phyloP scores from a whole-genome alignment of 2,797 vertebrate species.

The Tragopan temminckii region DNA sequence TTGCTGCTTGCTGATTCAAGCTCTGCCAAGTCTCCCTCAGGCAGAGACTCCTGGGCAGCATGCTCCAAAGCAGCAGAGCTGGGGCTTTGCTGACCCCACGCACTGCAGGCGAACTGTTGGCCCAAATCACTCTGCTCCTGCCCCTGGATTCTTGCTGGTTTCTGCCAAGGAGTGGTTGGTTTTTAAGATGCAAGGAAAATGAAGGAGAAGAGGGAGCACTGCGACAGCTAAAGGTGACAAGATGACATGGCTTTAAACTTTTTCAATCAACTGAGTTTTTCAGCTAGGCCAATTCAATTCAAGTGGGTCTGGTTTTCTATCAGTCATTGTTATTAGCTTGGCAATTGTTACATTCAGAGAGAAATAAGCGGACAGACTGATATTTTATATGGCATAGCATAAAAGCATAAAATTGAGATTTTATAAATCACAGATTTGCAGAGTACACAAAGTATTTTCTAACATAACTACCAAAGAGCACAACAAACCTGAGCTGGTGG shows the following conservation, averaged over 20 bases:
- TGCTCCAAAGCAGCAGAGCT: neutral
- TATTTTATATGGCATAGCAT: neutral
- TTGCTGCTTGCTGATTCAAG: constrained; percentile 35
- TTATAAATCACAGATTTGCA: neutral
- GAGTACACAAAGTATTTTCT: neutral
- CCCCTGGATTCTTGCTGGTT: neutral
- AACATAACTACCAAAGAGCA: neutral
- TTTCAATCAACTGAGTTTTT: neutral
- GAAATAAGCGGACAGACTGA: neutral
- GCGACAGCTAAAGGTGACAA: constrained; percentile 1
- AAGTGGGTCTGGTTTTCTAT: neutral
- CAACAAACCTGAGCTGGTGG: neutral
- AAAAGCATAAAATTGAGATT: neutral
- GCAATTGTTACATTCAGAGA: neutral
- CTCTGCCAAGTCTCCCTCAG: neutral
- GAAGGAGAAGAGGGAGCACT: neutral
- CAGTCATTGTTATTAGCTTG: neutral
- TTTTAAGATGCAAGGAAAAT: neutral
- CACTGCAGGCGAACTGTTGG: neutral
- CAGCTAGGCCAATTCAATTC: neutral
- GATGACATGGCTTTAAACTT: neutral
- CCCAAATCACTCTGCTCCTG: constrained; percentile 31
- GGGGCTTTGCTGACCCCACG: neutral
- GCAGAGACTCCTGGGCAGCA: neutral
- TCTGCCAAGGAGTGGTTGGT: neutral